Percentiles rank a stretch among this genome's conserved stretches.
phyloP scores from a whole-genome alignment of 2,888 invertebrate genomes.

The Colletes collaris region DNA sequence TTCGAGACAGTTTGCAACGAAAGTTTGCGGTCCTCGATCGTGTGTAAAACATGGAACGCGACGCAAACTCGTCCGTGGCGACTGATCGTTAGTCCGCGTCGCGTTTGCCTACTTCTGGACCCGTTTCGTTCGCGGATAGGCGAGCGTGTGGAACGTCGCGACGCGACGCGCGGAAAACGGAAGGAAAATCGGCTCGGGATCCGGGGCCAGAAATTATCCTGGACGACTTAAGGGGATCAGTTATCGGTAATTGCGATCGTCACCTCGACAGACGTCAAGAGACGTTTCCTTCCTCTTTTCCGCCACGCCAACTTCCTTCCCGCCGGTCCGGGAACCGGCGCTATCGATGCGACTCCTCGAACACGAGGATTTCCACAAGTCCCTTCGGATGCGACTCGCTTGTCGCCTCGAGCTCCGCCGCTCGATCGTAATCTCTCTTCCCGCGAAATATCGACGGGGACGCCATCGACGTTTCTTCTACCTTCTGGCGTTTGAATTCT shows the following conservation, averaged over 20 bases:
- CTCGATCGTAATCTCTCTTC: slow-evolving; percentile 36
- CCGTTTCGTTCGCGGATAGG: slow-evolving; percentile 16
- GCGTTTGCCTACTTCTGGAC: too few species aligned
- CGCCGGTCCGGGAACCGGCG: not conserved
- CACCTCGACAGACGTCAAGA: slow-evolving; percentile 43
- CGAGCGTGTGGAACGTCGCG: slow-evolving; percentile 30
- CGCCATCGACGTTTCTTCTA: not conserved
- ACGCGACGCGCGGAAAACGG: not conserved
- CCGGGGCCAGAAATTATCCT: slow-evolving; percentile 32
- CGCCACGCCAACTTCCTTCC: slow-evolving; percentile 42
- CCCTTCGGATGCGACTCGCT: slow-evolving; percentile 31
- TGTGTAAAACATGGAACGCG: too few species aligned
- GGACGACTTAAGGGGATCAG: slow-evolving; percentile 45
- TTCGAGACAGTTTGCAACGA: too few species aligned
- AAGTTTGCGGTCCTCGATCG: too few species aligned
- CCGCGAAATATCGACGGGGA: slow-evolving; percentile 25
- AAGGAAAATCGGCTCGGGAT: slow-evolving; percentile 18
- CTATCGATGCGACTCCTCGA: slow-evolving; percentile 13
- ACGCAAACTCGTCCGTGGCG: too few species aligned
- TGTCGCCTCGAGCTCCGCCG: slow-evolving; percentile 6
- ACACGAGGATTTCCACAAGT: slow-evolving; percentile 31
- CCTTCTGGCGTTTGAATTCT: not conserved
- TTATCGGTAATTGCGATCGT: slow-evolving; percentile 60
- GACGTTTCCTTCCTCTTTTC: slow-evolving; percentile 55
- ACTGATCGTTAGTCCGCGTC: too few species aligned